Evolutionary conservation across 1,140 invertebrate genomes (phyloP), one percentile per base, ranked within the genome.

Genomic region (Leptinotarsa texana): DNA sequence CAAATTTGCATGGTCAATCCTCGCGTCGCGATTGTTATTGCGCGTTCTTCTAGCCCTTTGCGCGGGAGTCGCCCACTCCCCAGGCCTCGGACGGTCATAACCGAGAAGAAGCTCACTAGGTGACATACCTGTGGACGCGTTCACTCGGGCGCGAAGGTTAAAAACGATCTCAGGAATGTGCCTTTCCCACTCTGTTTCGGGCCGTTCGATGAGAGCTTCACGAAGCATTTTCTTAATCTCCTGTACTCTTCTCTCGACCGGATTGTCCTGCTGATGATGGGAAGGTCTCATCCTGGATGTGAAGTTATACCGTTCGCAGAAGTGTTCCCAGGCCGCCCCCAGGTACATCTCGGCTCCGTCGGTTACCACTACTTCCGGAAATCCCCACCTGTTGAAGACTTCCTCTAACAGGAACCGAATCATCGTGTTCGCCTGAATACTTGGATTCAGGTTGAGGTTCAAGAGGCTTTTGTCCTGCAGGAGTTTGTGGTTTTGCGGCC

Each of bases 241-340:
- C 51, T 57, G 15, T 1, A 21, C 18, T 21, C 24, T 69, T 3
- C n/a, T 18, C 2, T 75, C 73, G 48, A 73, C 73, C 1, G 75
- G 73, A 21, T 71, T 70, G 33, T 33, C 47, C 48, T 48, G 49
- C 15, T 76, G 75, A n/a, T 69, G 72, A 47, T 51, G 27, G 3
- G 48, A n/a, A 4, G 61, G 73, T 0, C 18, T 17, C n/a, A 18
- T 17, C 27, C 4, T 17, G 0, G n/a, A 1, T 2, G 3, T n/a
- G 15, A 57, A 17, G 1, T 13, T 1, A 2, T 57, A 17, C 0
- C 8, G 3, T 2, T 57, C 15, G 0, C 51, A 0, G 15, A 57
- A 57, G 0, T 0, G 13, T 13, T 21, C 21, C 21, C 21, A 21
- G 1, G 21, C 21, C 1, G 21, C 21, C 21, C 21, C 21, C 21